Conservation (phyloP, 2,797 vertebrate genomes). For the Epinephelus coioides region DNA sequence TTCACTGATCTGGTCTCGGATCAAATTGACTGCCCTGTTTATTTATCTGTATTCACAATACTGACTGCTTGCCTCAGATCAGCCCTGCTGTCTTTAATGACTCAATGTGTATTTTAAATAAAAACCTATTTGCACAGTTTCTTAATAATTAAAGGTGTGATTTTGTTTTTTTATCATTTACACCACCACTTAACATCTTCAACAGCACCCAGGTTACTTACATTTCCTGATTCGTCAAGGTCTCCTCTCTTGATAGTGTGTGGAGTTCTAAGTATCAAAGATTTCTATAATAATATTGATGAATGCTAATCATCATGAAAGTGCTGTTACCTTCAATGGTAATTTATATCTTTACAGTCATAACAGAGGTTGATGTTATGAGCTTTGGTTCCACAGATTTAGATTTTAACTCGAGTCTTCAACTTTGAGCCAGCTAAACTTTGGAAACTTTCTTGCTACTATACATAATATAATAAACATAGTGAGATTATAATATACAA, state of each 20-base stretch:
- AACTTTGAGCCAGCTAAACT: not conserved
- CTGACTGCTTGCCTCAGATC: constrained; percentile 17
- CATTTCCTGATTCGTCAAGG: not conserved
- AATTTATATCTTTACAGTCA: not conserved
- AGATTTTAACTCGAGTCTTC: constrained; percentile 25
- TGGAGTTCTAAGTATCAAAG: not conserved
- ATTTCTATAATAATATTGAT: constrained; percentile 19
- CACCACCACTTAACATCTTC: not conserved
- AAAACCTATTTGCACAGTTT: not conserved
- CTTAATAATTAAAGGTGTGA: not conserved
- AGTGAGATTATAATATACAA: not conserved
- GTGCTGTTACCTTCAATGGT: not conserved
- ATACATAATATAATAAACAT: not conserved
- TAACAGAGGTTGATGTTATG: not conserved
- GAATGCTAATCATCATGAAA: constrained; percentile 53
- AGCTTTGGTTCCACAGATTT: constrained; percentile 7
- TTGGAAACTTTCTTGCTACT: not conserved
- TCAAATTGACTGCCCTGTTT: constrained; percentile 1
- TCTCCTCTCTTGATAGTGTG: not conserved
- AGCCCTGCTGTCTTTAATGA: not conserved
- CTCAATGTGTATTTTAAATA: constrained; percentile 28
- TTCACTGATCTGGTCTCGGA: constrained; percentile 42
- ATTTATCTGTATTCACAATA: constrained; percentile 6
- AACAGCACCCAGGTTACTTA: not conserved
- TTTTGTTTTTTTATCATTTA: not conserved